Percentiles rank a stretch among this genome's conserved stretches.
Conservation (phyloP, 1,140 invertebrate species). For the Archivesica marissinica region DNA sequence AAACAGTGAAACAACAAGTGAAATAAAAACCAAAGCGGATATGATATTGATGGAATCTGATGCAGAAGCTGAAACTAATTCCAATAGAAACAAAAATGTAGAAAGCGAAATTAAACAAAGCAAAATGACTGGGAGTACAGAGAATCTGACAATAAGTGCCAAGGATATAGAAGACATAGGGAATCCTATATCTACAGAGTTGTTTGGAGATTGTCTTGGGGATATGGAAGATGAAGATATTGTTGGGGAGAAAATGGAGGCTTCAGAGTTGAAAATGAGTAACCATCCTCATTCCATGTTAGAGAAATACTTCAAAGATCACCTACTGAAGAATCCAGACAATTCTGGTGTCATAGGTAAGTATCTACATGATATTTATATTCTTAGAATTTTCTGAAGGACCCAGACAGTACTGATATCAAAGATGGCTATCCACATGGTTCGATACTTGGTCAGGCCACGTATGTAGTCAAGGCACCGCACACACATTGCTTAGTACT, state of each 20-base stretch:
- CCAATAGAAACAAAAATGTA: background rate
- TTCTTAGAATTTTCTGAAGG: no score
- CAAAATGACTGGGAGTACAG: no score
- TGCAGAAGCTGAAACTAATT: background rate
- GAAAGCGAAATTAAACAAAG: background rate
- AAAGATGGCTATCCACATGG: no score
- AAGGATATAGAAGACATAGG: background rate
- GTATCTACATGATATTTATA: no score
- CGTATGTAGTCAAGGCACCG: no score
- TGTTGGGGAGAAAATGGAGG: background rate
- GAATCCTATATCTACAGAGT: constrained; percentile 6
- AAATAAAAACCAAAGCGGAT: no score
- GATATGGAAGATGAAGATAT: constrained; percentile 32
- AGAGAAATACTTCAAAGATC: background rate
- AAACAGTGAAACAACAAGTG: no score
- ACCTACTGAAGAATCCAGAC: background rate
- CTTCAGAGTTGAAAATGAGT: background rate
- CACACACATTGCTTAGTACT: no score
- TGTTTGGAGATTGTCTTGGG: constrained; percentile 20
- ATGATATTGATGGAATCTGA: no score
- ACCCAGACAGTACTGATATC: no score
- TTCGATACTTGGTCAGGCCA: no score
- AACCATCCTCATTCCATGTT: background rate
- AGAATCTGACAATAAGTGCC: background rate
- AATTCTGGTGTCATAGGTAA: background rate